Evolutionary conservation across 1,140 invertebrate species (phyloP).

Genomic region (Cydia amplana): DNA sequence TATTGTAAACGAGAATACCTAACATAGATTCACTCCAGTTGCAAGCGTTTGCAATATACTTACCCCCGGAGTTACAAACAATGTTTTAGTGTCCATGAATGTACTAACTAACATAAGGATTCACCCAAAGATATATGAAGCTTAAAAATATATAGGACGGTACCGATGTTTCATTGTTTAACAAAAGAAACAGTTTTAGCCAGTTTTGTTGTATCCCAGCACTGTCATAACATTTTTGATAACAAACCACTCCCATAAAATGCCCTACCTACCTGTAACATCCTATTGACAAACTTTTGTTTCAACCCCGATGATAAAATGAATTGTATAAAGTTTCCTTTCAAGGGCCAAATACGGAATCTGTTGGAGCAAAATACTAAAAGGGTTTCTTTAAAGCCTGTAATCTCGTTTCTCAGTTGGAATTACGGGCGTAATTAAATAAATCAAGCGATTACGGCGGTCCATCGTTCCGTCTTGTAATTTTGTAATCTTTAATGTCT

Average conservation of each 20-base stretch:
- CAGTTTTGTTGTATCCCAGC: no score
- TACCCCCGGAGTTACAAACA: no score
- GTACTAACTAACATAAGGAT: no score
- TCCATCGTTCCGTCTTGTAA: constrained; percentile 28
- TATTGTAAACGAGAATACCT: no score
- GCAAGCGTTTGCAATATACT: no score
- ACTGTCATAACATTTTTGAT: no score
- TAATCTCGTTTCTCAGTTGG: constrained; percentile 25
- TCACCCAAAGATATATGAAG: no score
- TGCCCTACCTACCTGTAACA: not conserved
- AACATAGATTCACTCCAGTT: no score
- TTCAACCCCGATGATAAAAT: not conserved
- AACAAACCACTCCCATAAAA: not conserved
- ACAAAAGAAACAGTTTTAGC: no score
- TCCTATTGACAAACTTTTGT: not conserved
- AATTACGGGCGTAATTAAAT: constrained; percentile 29
- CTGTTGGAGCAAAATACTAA: not conserved
- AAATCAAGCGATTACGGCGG: constrained; percentile 31
- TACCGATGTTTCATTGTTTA: no score
- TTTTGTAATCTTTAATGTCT: constrained; percentile 29
- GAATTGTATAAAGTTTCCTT: not conserved
- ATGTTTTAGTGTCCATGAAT: no score
- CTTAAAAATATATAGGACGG: no score
- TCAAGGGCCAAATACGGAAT: not conserved
- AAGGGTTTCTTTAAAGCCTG: constrained; percentile 23